Conservation (phyloP, 2,113 vertebrate species). For the Cyphomyrus discorhynchus region DNA sequence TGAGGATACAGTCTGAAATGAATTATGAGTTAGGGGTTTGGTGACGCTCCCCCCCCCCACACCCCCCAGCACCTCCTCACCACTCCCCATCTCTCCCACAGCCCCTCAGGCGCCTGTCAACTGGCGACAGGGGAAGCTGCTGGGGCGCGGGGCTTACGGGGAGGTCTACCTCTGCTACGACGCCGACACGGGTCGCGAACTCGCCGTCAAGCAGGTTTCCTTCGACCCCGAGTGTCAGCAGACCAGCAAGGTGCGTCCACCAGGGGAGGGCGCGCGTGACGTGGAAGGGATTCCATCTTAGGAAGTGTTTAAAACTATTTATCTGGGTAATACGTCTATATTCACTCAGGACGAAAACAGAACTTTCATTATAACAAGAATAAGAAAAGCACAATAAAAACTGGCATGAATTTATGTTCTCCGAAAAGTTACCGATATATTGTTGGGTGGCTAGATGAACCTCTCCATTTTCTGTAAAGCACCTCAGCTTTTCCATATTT, state of each 20-base stretch:
- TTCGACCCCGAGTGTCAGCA: conserved; percentile 81
- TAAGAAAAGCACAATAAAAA: neutral
- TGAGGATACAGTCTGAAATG: neutral
- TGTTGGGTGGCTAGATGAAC: neutral
- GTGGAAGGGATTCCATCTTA: neutral
- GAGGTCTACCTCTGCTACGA: conserved; percentile 90
- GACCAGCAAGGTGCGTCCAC: conserved; percentile 73
- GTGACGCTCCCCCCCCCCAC: neutral
- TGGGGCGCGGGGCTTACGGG: conserved; percentile 81
- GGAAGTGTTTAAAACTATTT: neutral
- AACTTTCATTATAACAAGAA: neutral
- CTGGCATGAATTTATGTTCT: neutral
- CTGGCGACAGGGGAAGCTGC: conserved; percentile 81
- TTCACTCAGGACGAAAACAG: neutral
- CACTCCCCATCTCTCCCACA: conserved; percentile 32
- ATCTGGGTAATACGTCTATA: neutral
- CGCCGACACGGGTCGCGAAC: conserved; percentile 78
- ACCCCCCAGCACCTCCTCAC: conserved; percentile 9
- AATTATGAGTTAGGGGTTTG: neutral
- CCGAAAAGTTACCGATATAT: neutral
- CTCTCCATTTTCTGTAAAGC: neutral
- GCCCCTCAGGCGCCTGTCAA: conserved; percentile 83
- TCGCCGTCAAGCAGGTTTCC: conserved; percentile 86
- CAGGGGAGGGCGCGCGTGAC: too few relatives aligned
- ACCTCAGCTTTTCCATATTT: neutral